A percentile compares a stretch with the other conserved stretches of the same genome.
These are phyloP conservation scores for Anodontia alba DNA, from an alignment of 2,888 invertebrate genomes.

Conservation along the genomic window DNA sequence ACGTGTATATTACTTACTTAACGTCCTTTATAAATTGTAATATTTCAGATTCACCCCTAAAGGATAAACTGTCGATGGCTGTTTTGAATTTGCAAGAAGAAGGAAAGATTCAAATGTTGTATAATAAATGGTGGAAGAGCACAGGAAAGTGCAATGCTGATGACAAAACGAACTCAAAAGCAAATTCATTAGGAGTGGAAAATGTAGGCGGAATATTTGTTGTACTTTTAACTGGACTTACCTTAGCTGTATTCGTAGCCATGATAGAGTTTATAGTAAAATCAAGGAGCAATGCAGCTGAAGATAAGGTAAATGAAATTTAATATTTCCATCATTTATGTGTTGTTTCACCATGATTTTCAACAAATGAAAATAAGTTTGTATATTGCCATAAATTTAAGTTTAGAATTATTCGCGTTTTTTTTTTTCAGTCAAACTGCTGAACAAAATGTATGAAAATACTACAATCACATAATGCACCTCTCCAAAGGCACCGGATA, in stretches of 20 bases:
- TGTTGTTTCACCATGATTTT: too few species aligned
- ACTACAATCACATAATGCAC: too few species aligned
- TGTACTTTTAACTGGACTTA: conserved; percentile 95
- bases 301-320: conserved; percentile 76
- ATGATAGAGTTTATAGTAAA: conserved; percentile 91
- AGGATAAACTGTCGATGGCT: conserved; percentile 98
- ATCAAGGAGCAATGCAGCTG: conserved; percentile 79
- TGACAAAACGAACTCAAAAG: conserved; percentile 91
- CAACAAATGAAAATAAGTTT: too few species aligned
- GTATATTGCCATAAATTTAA: too few species aligned
- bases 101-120: conserved; percentile 93
- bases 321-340: too few species aligned
- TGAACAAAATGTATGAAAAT: too few species aligned
- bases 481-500: too few species aligned
- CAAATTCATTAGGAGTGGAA: conserved; percentile 95
- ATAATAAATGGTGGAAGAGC: conserved; percentile 96
- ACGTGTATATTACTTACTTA: too few species aligned
- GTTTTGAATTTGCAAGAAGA: conserved; percentile 98
- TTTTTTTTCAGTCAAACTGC: too few species aligned
- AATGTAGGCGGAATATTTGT: conserved; percentile 98
- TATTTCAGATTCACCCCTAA: conserved; percentile 93
- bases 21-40: too few species aligned
- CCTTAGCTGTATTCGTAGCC: conserved; percentile 95
- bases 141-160: conserved; percentile 86
- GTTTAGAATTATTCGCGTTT: too few species aligned